Evolutionary conservation across 2,113 vertebrate species (phyloP), one percentile per base, ranked within the genome.

Genomic region (Cynoglossus semilaevis): DNA sequence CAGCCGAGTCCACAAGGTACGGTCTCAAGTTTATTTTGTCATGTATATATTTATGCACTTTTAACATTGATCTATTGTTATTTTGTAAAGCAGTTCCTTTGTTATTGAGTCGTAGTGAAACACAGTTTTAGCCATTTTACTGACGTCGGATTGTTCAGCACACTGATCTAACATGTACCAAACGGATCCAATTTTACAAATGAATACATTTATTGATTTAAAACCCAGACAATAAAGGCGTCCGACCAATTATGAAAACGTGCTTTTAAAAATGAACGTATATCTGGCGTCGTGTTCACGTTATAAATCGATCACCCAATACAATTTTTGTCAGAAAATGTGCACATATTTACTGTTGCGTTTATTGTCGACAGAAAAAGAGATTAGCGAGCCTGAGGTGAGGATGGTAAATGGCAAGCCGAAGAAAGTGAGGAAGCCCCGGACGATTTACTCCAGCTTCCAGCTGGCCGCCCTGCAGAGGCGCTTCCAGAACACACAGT

Each of bases 401-500:
- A 91, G 96, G 74, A 98, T 99, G 96, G 95, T 99, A 74, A 99
- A 99, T 67, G 96, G 96, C 61, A 99, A 99, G 88, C 96, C 96
- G 87, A 99, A 99, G 91, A 99, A 99, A 90, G 95, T 99, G 78
- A 92, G 96, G 62, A 99, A 99, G 84, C 96, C 96, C 44, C 91
- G 96, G 74, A 99, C 96, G 29, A 99, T 99, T 88, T 99, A 99
- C 87, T 99, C 96, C 84, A 99, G 96, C 88, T 97, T 98, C 84
- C 96, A 98, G 90, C 94, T 98, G 86, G 96, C 96, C 34, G 96
- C 96, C 8, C 88, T 99, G 75, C 95, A 98, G 88, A 91, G 96
- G 84, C 88, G 96, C 64, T 99, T 99, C 74, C 96, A 99, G 93
- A 98, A 98, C 91, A 99, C 96, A 22, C 96, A 99, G 82, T 99